phyloP scores from a whole-genome alignment of 2,113 vertebrate species.

The Pseudolaguvia tuberculata region DNA sequence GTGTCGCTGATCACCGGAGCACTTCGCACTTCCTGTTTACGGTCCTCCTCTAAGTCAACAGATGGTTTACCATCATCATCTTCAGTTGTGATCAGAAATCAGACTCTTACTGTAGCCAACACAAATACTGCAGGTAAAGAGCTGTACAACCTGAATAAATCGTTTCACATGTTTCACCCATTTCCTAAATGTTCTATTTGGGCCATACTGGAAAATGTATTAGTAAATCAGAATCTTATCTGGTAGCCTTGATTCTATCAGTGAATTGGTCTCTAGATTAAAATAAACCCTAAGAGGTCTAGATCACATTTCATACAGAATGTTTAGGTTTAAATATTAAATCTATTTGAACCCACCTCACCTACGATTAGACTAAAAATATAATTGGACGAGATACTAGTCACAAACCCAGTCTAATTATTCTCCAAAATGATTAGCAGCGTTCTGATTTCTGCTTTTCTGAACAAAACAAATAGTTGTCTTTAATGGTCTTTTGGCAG shows the following conservation, averaged over 20 bases:
- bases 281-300: neutral
- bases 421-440: neutral
- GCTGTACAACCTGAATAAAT: neutral
- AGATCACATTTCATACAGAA: neutral
- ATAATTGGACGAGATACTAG: too few relatives aligned
- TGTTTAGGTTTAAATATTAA: neutral
- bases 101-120: slow-evolving; percentile 63
- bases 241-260: neutral
- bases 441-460: neutral
- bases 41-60: neutral
- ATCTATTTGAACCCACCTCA: neutral
- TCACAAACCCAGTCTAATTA: neutral
- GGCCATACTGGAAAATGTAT: too few relatives aligned
- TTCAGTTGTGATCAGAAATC: slow-evolving; percentile 72
- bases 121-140: slow-evolving; percentile 80
- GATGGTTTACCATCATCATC: slow-evolving; percentile 34
- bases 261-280: neutral
- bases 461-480: too few relatives aligned
- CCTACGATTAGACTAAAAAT: neutral
- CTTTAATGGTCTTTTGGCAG: slow-evolving; percentile 58
- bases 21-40: slow-evolving; percentile 61
- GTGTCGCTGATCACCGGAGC: slow-evolving; percentile 87
- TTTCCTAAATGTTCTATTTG: neutral
- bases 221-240: neutral
- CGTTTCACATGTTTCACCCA: neutral